These are phyloP conservation scores for Crematogaster levior DNA, from an alignment of 2,888 invertebrate genomes.

Conservation along the genomic window DNA sequence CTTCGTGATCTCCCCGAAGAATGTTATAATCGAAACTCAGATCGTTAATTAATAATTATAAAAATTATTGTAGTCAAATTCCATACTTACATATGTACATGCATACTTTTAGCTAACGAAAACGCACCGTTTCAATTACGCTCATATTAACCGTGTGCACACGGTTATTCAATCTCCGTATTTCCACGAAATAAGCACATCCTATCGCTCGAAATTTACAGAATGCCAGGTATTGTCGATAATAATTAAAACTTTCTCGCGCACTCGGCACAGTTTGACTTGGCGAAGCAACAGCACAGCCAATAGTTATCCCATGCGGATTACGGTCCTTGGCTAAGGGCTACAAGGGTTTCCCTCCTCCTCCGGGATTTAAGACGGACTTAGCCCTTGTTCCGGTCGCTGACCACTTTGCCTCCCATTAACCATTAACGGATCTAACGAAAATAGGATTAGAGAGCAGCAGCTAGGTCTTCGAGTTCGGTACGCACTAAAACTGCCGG, in stretches of 20 bases:
- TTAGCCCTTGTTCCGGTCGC: constrained; percentile 85
- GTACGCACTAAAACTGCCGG: constrained; percentile 67
- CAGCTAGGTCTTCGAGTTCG: constrained; percentile 58
- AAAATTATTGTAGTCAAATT: constrained; percentile 19
- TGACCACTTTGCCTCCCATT: constrained; percentile 86
- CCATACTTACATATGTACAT: not conserved
- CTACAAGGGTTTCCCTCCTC: constrained; percentile 79
- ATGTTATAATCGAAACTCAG: constrained; percentile 35
- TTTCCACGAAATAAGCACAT: constrained; percentile 34
- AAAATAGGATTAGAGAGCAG: constrained; percentile 84
- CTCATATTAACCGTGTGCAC: not conserved
- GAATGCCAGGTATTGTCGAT: constrained; percentile 40
- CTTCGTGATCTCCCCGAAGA: not conserved
- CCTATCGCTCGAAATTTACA: not conserved
- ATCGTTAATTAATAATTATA: constrained; percentile 28
- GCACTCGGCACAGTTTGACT: constrained; percentile 52
- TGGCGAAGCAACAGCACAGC: constrained; percentile 49
- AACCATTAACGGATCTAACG: constrained; percentile 85
- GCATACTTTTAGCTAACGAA: not conserved
- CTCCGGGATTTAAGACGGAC: constrained; percentile 85
- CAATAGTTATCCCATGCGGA: constrained; percentile 83
- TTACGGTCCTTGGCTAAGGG: constrained; percentile 81
- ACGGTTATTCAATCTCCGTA: not conserved
- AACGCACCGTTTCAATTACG: constrained; percentile 3
- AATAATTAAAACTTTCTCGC: constrained; percentile 54